Evolutionary conservation across 2,888 invertebrate species (phyloP).

Genomic region (Strigamia crassipes): DNA sequence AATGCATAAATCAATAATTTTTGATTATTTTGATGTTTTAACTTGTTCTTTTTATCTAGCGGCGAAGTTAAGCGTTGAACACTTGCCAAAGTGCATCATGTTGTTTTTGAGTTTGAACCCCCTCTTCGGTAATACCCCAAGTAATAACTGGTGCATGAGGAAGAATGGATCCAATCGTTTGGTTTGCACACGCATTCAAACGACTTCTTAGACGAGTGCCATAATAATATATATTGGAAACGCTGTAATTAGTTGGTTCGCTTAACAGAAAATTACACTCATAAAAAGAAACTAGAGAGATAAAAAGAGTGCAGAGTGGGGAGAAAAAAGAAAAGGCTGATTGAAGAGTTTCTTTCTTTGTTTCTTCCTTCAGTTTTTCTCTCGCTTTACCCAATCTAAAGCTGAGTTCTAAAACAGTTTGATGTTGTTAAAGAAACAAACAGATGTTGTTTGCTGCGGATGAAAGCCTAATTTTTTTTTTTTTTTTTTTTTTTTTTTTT

Average conservation of each 20-base stretch:
- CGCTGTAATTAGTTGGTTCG: constrained; percentile 40
- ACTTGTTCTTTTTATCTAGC: not conserved
- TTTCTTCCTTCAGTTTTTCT: not conserved
- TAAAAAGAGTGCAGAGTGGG: not conserved
- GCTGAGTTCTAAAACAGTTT: constrained; percentile 40
- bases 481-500: constrained; percentile 35
- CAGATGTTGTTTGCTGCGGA: constrained; percentile 35
- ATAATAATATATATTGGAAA: constrained; percentile 38
- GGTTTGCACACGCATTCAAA: constrained; percentile 38
- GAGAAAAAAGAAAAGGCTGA: not conserved
- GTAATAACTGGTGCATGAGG: constrained; percentile 36
- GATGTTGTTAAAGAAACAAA: constrained; percentile 35
- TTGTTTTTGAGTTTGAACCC: constrained; percentile 12
- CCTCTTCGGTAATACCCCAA: not conserved
- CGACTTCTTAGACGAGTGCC: constrained; percentile 18
- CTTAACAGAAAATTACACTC: constrained; percentile 40
- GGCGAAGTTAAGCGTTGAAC: constrained; percentile 13
- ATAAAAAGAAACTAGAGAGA: constrained; percentile 26
- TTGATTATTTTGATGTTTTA: not conserved
- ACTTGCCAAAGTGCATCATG: constrained; percentile 38
- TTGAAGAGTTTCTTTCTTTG: constrained; percentile 34
- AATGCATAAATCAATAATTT: constrained; percentile 1
- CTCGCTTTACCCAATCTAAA: constrained; percentile 28
- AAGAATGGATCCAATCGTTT: constrained; percentile 40
- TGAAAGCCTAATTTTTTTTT: constrained; percentile 4